phyloP scores from a whole-genome alignment of 2,888 invertebrate genomes.

The Sacculina carcini region DNA sequence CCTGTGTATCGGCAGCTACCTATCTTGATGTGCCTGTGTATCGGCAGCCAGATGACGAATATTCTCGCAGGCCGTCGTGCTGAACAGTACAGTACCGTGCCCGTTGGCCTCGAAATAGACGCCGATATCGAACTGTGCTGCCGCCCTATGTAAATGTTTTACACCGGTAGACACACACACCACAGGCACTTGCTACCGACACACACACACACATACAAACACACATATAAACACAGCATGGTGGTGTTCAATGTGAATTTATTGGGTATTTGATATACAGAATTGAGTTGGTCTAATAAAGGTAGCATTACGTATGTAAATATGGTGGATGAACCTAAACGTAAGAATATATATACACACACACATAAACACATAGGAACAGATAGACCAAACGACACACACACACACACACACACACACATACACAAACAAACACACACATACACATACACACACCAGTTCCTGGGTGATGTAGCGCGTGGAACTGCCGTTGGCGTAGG shows the following conservation, averaged over 20 bases:
- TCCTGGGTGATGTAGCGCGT: conserved; percentile 58
- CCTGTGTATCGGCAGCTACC: too few relatives aligned
- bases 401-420: too few relatives aligned
- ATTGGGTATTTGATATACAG: too few relatives aligned
- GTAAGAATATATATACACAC: too few relatives aligned
- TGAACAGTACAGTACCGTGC: conserved; percentile 82
- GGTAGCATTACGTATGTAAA: too few relatives aligned
- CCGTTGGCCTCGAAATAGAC: conserved; percentile 99
- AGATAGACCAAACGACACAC: too few relatives aligned
- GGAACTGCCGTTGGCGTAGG: conserved; percentile 93
- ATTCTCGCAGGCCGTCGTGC: conserved; percentile 28
- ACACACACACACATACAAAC: neutral
- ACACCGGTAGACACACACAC: conserved; percentile 84
- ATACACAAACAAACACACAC: too few relatives aligned
- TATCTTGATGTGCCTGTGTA: too few relatives aligned
- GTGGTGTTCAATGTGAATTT: neutral
- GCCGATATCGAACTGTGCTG: conserved; percentile 69
- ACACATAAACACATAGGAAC: too few relatives aligned
- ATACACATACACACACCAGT: too few relatives aligned
- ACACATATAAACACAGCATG: neutral
- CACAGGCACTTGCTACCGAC: conserved; percentile 55
- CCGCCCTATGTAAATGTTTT: conserved; percentile 80
- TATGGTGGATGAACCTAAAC: too few relatives aligned
- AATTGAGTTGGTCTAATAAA: too few relatives aligned
- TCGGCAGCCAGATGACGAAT: conserved; percentile 26